Evolutionary conservation across 2,113 vertebrate genomes (phyloP).

Genomic region (Tichodroma muraria): DNA sequence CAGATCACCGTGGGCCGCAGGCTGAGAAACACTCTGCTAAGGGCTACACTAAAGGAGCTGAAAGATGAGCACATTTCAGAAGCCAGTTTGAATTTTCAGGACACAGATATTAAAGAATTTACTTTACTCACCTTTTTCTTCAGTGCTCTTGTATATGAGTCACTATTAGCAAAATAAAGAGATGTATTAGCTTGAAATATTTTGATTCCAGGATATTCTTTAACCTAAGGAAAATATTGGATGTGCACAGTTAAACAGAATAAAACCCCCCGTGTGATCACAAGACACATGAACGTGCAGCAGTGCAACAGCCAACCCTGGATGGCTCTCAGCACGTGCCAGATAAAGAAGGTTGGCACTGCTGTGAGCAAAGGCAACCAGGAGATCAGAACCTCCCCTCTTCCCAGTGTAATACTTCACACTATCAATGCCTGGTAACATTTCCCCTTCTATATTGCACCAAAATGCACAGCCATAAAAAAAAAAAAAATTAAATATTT

Average conservation of each 20-base stretch:
- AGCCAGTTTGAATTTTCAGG: background rate
- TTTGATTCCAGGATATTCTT: slow-evolving; percentile 90
- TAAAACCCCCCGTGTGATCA: background rate
- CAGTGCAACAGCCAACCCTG: background rate
- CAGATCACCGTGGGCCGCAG: background rate
- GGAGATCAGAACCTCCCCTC: background rate
- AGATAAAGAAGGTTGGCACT: background rate
- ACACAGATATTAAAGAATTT: background rate
- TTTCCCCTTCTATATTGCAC: background rate
- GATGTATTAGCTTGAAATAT: slow-evolving; percentile 93
- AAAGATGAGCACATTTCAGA: background rate
- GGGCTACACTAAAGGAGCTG: background rate
- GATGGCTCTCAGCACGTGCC: background rate
- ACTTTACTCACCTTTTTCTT: slow-evolving; percentile 84
- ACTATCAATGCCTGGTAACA: background rate
- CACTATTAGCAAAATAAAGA: slow-evolving; percentile 96
- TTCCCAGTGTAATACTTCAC: background rate
- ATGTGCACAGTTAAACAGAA: background rate
- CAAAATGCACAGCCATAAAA: background rate
- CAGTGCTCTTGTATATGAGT: slow-evolving; percentile 83
- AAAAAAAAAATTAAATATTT: background rate
- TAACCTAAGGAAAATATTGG: slow-evolving; percentile 60
- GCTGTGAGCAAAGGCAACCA: background rate
- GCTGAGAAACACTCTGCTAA: background rate
- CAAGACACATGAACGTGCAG: background rate